Evolutionary conservation across 2,888 invertebrate species (phyloP).

Genomic region (Drosophila conformis): DNA sequence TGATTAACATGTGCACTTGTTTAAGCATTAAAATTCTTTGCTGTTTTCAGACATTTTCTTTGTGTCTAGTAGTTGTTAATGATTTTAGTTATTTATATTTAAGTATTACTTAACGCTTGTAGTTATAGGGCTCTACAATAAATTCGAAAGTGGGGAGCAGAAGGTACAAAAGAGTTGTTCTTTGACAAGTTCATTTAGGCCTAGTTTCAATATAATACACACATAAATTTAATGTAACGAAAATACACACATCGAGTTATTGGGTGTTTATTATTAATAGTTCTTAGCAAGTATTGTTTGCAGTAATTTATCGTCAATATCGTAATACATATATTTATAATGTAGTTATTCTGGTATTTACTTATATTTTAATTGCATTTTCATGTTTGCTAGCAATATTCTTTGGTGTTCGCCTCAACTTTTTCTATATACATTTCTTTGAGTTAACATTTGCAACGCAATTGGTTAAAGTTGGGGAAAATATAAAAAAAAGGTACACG

Average conservation of each 20-base stretch:
- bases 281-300: slow-evolving; percentile 11
- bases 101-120: slow-evolving; percentile 66
- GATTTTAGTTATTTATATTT: slow-evolving; percentile 24
- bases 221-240: slow-evolving; percentile 4
- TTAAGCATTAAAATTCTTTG: slow-evolving; percentile 40
- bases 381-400: slow-evolving; percentile 8
- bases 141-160: slow-evolving; percentile 78
- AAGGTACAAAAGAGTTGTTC: slow-evolving; percentile 75
- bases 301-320: slow-evolving; percentile 20
- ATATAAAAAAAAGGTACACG: slow-evolving; percentile 37
- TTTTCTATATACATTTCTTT: slow-evolving; percentile 40
- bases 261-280: slow-evolving; percentile 16
- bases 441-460: slow-evolving; percentile 29
- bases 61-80: slow-evolving; percentile 18
- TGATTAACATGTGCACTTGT: slow-evolving; percentile 40
- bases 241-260: slow-evolving; percentile 12
- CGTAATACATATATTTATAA: slow-evolving; percentile 19
- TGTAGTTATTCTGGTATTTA: slow-evolving; percentile 19
- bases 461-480: slow-evolving; percentile 39
- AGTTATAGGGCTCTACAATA: slow-evolving; percentile 53
- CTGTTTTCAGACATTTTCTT: slow-evolving; percentile 39
- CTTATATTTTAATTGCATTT: slow-evolving; percentile 14
- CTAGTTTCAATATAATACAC: slow-evolving; percentile 20
- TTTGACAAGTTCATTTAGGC: slow-evolving; percentile 19
- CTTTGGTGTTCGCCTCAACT: slow-evolving; percentile 36